phyloP scores from a whole-genome alignment of 2,888 invertebrate species.

The Marasmarcha lunaedactyla region DNA sequence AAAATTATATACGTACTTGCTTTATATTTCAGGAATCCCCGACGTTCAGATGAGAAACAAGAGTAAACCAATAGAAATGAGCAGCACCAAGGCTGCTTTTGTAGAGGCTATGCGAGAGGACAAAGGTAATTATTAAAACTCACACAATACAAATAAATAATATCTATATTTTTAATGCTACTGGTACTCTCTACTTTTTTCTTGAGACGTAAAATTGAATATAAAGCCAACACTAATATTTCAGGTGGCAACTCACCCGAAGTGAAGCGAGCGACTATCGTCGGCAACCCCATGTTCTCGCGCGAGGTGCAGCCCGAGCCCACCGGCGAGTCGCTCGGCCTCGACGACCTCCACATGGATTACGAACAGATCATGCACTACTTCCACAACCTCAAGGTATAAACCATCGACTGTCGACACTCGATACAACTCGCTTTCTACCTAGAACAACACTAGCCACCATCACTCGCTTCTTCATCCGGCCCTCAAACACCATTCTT shows the following conservation, averaged over 20 bases:
- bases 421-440: conserved; percentile 17
- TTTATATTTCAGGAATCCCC: conserved; percentile 43
- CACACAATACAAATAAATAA: too few relatives aligned
- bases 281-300: conserved; percentile 91
- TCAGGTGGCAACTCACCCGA: conserved; percentile 66
- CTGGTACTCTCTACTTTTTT: too few relatives aligned
- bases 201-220: too few relatives aligned
- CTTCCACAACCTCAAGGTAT: conserved; percentile 97
- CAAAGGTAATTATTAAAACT: conserved; percentile 36
- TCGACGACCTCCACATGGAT: conserved; percentile 93
- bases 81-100: conserved; percentile 59
- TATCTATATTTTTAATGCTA: too few relatives aligned
- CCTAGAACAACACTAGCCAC: conserved; percentile 14
- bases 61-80: conserved; percentile 45
- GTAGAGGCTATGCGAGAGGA: conserved; percentile 66
- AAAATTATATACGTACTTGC: too few relatives aligned
- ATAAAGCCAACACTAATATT: neutral
- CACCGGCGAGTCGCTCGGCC: conserved; percentile 74
- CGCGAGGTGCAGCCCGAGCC: conserved; percentile 41
- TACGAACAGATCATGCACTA: conserved; percentile 98
- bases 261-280: conserved; percentile 86
- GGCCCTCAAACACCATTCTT: conserved; percentile 28
- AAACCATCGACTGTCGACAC: too few relatives aligned
- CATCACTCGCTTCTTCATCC: conserved; percentile 46
- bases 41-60: conserved; percentile 64